Evolutionary conservation across 2,113 vertebrate genomes (phyloP).

Genomic region (Micromys minutus): DNA sequence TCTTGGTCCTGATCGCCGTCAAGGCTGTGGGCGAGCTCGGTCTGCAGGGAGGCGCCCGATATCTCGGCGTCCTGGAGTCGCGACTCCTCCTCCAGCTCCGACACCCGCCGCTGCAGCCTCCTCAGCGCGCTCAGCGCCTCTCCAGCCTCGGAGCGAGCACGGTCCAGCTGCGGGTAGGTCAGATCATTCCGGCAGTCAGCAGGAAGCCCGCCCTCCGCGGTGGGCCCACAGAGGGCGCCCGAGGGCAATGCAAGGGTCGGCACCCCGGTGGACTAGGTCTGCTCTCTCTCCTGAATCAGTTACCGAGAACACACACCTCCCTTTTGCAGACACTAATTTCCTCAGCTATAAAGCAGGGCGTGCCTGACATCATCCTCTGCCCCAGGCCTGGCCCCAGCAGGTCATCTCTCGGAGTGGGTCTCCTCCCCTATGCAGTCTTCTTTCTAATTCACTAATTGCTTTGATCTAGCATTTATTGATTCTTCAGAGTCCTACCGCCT

Average conservation of each 20-base stretch:
- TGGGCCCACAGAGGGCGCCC: not conserved
- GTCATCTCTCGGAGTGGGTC: not conserved
- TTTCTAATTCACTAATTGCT: not conserved
- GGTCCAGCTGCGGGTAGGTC: constrained; percentile 69
- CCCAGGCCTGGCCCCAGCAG: not conserved
- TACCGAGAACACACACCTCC: not conserved
- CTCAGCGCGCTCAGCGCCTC: constrained; percentile 68
- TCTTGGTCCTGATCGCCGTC: constrained; percentile 1
- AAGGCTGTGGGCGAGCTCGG: constrained; percentile 73
- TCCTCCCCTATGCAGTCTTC: not conserved
- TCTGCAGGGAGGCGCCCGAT: constrained; percentile 72
- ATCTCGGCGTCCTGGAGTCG: constrained; percentile 70
- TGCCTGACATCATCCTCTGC: not conserved
- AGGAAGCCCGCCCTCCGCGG: fast-evolving
- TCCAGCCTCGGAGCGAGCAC: constrained; percentile 59
- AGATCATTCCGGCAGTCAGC: not conserved
- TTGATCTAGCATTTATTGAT: not conserved
- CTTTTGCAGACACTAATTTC: not conserved
- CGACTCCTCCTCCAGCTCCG: constrained; percentile 80
- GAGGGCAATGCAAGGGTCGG: not conserved
- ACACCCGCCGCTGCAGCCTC: constrained; percentile 75
- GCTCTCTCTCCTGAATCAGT: fast-evolving
- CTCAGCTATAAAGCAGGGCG: constrained; percentile 7
- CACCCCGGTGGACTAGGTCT: too few relatives aligned
- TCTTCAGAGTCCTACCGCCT: not conserved